Evolutionary conservation across 2,113 vertebrate species (phyloP).

Genomic region (Kryptolebias marmoratus): DNA sequence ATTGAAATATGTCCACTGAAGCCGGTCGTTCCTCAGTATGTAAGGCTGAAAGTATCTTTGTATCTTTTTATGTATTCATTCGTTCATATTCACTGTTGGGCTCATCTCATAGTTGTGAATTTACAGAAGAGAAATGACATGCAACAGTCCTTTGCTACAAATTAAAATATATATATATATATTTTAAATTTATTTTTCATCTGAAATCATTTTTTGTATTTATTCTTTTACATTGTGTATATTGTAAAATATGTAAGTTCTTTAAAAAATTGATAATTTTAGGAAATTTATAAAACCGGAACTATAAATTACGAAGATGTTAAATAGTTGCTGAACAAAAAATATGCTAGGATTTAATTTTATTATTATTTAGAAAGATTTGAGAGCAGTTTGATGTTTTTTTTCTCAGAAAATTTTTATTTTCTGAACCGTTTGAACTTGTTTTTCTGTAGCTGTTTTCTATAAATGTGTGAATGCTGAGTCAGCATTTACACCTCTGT

Average conservation of each 20-base stretch:
- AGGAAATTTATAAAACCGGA: not conserved
- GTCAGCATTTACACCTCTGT: too few relatives aligned
- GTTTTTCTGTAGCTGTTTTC: too few relatives aligned
- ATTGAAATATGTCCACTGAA: slow-evolving; percentile 26
- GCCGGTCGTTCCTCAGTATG: slow-evolving; percentile 76
- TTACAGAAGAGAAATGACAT: slow-evolving; percentile 48
- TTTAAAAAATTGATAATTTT: not conserved
- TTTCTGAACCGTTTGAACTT: too few relatives aligned
- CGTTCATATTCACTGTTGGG: slow-evolving; percentile 51
- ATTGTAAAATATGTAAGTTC: not conserved
- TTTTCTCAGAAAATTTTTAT: too few relatives aligned
- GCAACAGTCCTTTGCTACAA: slow-evolving; percentile 70
- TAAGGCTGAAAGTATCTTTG: slow-evolving; percentile 72
- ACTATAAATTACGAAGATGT: not conserved
- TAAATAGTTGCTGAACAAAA: not conserved
- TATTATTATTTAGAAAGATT: too few relatives aligned
- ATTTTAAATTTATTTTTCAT: slow-evolving; percentile 40
- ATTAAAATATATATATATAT: slow-evolving; percentile 61
- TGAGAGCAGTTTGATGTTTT: too few relatives aligned
- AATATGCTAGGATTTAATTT: too few relatives aligned
- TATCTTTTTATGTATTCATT: slow-evolving; percentile 74
- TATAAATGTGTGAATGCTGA: too few relatives aligned
- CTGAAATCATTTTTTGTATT: not conserved
- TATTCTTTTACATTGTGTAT: not conserved
- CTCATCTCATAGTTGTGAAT: slow-evolving; percentile 40